Base-by-base conservation (phyloP, 2,113 vertebrate species). In the Athene noctua region DNA sequence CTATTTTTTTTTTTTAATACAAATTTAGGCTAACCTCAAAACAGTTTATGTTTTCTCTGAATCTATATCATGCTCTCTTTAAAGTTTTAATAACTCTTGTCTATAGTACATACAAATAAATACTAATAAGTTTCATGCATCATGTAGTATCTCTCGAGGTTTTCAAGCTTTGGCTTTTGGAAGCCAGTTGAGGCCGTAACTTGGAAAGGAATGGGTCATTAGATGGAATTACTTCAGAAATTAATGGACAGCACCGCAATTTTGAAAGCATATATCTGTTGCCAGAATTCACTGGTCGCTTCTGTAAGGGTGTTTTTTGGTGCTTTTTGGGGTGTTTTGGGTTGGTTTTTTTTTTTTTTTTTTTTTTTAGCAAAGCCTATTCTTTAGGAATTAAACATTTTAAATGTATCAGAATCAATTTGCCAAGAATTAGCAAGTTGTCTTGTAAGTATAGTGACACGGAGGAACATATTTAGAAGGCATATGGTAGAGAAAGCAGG, bases 401-500 rank as follows among this genome's bases (percentile, higher is more conserved):
- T 91, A 71, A 81, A 49, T 81, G 11, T 42, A 86, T 65, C n/a
- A 16, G 57, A 81, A 88, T 40, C 38, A 52, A 68, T 94, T 66
- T 95, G 68, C 86, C 81, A 90, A 77, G 57, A 86, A 72, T 82
- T 70, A 87, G 88, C 66, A 63, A 91, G 78, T 70, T 92, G 61
- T 40, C 26, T 80, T 85, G 47, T 73, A 66, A 86, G 16, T 57
- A 34, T 8, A 80, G 83, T 63, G 86, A 74, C 65, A 94, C 13
- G 2, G 73, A 96, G 88, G 86, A 96, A 81, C 90, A 97, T 92
- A 97, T 96, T 97, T 95, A 96, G 89, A 91, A 95, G 89, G 90
- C 96, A 96, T 97, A 96, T 93, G 95, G 94, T 54, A 52, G 66
- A 77, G 94, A 95, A 90, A 82, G 92, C 92, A 95, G 92, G 87